A percentile compares a stretch with the other conserved stretches of the same genome.
Conservation (phyloP, 2,797 vertebrate genomes). For the Galago senegalensis region DNA sequence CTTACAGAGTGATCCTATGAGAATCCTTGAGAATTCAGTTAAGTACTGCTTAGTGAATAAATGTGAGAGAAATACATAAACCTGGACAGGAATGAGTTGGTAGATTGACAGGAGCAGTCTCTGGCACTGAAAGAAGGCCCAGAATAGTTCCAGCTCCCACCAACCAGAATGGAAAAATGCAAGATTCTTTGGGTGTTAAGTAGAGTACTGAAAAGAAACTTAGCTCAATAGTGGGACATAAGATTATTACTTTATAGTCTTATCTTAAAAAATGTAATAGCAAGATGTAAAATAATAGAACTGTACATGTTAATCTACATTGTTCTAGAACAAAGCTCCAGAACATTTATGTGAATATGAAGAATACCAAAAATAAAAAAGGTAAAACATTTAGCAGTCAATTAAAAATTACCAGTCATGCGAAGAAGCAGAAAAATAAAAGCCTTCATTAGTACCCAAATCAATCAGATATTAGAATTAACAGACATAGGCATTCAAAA, state of each 20-base stretch:
- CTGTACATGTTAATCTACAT: background rate
- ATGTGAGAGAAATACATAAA: background rate
- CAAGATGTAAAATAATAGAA: background rate
- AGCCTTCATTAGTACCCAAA: background rate
- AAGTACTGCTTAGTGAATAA: background rate
- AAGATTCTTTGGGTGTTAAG: background rate
- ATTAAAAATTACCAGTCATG: conserved; percentile 27
- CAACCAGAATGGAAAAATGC: background rate
- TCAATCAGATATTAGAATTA: conserved; percentile 43
- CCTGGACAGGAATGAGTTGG: background rate
- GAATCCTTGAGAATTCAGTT: background rate
- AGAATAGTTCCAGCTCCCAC: background rate
- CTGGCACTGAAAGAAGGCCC: background rate
- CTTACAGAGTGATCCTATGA: background rate
- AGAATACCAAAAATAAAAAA: background rate
- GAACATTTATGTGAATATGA: background rate
- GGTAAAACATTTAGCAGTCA: background rate
- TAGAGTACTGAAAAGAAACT: background rate
- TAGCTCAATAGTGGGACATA: background rate
- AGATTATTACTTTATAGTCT: background rate
- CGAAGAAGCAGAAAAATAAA: conserved; percentile 22
- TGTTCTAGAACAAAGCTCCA: background rate
- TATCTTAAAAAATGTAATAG: background rate
- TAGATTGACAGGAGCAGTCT: background rate
- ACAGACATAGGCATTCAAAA: background rate